phyloP scores from a whole-genome alignment of 2,797 vertebrate genomes.

The Sebastes wilsoni region DNA sequence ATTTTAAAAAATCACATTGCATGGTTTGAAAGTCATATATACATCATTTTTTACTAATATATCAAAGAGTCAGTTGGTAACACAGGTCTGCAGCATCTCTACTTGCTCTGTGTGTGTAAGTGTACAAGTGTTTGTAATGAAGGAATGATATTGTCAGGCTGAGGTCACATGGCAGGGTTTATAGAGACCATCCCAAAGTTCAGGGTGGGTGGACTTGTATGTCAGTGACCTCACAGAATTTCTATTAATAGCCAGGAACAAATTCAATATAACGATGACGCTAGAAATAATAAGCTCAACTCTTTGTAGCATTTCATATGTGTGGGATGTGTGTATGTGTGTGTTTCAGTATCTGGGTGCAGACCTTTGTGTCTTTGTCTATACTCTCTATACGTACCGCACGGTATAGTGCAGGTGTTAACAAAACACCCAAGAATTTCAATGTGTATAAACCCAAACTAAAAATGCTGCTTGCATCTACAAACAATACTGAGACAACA shows the following conservation, averaged over 20 bases:
- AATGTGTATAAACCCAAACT: not conserved
- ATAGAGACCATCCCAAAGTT: conserved; percentile 14
- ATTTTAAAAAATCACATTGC: not conserved
- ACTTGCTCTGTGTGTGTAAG: not conserved
- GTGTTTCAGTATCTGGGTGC: not conserved
- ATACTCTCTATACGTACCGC: not conserved
- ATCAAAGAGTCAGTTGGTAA: not conserved
- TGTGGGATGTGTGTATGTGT: not conserved
- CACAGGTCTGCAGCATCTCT: not conserved
- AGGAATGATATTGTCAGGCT: conserved; percentile 36
- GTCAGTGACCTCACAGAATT: conserved; percentile 7
- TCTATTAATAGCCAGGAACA: not conserved
- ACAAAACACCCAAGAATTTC: not conserved
- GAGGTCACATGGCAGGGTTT: conserved; percentile 39
- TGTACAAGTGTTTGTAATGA: not conserved
- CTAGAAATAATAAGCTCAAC: not conserved
- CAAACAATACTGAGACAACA: not conserved
- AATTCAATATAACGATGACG: not conserved
- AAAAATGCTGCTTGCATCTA: not conserved
- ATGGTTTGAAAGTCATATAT: not conserved
- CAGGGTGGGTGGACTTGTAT: not conserved
- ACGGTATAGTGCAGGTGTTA: not conserved
- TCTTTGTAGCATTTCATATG: not conserved
- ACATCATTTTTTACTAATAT: not conserved
- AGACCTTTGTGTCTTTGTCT: not conserved